These are phyloP conservation scores for Oopsacas minuta DNA, from an alignment of 37 sponge, comb jelly and placozoan species.

Conservation along the genomic window DNA sequence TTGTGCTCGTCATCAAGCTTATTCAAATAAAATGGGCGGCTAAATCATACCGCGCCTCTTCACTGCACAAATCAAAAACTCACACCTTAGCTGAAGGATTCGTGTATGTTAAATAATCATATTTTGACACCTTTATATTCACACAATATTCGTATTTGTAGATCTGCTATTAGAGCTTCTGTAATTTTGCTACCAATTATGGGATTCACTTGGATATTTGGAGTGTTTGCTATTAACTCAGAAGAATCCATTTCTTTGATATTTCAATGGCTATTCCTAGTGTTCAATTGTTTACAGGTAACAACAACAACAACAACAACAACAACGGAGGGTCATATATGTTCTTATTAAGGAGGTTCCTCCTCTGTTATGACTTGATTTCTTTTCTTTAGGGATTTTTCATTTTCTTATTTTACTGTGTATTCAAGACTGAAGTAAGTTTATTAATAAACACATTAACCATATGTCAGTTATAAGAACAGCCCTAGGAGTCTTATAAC, in stretches of 20 bases:
- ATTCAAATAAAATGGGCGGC: background rate
- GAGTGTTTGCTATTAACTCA: background rate
- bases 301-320: too few relatives aligned
- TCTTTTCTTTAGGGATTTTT: background rate
- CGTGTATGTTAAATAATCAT: background rate
- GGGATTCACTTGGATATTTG: slow-evolving; percentile 5
- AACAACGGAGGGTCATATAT: too few relatives aligned
- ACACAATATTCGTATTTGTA: background rate
- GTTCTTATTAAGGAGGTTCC: background rate
- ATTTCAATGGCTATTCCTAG: background rate
- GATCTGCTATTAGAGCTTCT: background rate
- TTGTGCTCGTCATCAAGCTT: background rate
- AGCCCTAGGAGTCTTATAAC: too few relatives aligned
- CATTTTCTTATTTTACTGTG: background rate
- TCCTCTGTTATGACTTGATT: background rate
- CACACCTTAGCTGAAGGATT: background rate
- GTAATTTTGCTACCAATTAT: background rate
- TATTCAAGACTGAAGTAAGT: background rate
- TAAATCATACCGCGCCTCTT: background rate
- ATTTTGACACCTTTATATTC: too few relatives aligned
- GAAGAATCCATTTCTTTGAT: background rate
- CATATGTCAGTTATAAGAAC: too few relatives aligned
- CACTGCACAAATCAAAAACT: background rate
- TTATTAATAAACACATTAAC: background rate
- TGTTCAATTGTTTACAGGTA: background rate